Evolutionary conservation across 2,797 vertebrate genomes (phyloP), one percentile per base, ranked within the genome.

Genomic region (Vespertilio murinus): DNA sequence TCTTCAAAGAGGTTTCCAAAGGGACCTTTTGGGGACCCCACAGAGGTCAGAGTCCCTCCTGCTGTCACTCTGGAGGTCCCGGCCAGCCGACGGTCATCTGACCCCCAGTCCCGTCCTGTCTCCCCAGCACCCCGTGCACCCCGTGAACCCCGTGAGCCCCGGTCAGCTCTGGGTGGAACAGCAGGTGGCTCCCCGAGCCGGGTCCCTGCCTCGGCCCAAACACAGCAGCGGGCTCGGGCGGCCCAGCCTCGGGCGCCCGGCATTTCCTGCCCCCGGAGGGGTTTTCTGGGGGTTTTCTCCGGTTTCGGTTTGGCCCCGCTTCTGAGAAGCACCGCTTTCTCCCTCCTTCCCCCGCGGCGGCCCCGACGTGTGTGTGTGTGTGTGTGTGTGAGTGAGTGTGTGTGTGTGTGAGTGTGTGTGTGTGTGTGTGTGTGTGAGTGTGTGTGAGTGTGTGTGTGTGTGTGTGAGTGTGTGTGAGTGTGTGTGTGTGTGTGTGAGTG

Each of bases 11-110:
- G 84, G 93, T 97, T 97, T 98, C 96, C 95, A 95, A 95, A 93
- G 65, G 38, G 87, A 91, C 95, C 94, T 97, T 98, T 98, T 97
- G 98, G 98, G 97, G 96, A 98, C 98, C 97, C 97, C 98, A 98
- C 93, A 98, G 98, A 99, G 98, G 98, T 99, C 98, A 98, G 98
- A 98, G 98, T 98, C 98, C 98, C 98, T 98, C 97, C 98, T 89
- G 74, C 98, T 97, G 98, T 98, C 98, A 98, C 98, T 96, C 96
- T 86, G 97, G 83, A 96, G 98, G 98, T 13, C 59, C 96, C 97
- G 97, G 98, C 98, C 98, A 98, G 98, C 98, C 98, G 98, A 98
- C 96, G 91, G 98, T 99, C 98, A 98, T 98, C 98, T 98, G 98
- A 98, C 95, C 96, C 49, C 98, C 97, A 56, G 96, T 97, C 97